These are phyloP conservation scores for Adelphocoris suturalis DNA, from an alignment of 2,888 invertebrate species.

Conservation along the genomic window DNA sequence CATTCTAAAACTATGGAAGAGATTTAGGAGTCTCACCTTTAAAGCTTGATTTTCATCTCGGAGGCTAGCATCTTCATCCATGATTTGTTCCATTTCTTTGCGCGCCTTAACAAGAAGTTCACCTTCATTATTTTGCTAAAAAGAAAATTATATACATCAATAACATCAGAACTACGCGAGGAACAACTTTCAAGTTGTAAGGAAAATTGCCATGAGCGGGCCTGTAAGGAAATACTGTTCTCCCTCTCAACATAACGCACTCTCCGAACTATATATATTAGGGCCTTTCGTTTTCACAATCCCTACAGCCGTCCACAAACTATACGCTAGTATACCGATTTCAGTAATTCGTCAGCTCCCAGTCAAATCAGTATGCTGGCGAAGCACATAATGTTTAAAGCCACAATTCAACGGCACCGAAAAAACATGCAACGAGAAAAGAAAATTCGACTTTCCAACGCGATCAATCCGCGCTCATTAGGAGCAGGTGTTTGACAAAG, in stretches of 20 bases:
- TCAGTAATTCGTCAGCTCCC: too few species aligned
- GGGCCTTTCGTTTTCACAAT: too few species aligned
- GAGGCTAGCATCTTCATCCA: slow-evolving; percentile 88
- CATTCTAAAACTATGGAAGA: too few species aligned
- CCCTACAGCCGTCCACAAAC: too few species aligned
- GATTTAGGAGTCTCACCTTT: slow-evolving; percentile 82
- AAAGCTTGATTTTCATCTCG: slow-evolving; percentile 92
- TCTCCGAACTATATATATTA: too few species aligned
- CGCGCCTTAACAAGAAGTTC: slow-evolving; percentile 84
- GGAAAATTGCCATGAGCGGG: neutral
- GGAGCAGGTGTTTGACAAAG: too few species aligned
- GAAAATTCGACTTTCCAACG: too few species aligned
- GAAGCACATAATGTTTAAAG: neutral
- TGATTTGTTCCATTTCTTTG: slow-evolving; percentile 87
- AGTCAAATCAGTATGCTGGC: too few species aligned
- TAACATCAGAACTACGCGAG: neutral
- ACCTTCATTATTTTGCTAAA: slow-evolving; percentile 77
- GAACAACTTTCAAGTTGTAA: neutral
- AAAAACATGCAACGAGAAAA: neutral
- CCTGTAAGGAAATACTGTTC: too few species aligned
- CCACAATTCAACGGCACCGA: slow-evolving; percentile 2
- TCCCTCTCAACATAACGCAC: too few species aligned
- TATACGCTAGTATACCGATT: too few species aligned
- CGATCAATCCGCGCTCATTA: too few species aligned
- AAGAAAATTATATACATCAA: slow-evolving; percentile 52